These are phyloP conservation scores for Seriola aureovittata DNA, from an alignment of 2,113 vertebrate genomes.

Conservation along the genomic window DNA sequence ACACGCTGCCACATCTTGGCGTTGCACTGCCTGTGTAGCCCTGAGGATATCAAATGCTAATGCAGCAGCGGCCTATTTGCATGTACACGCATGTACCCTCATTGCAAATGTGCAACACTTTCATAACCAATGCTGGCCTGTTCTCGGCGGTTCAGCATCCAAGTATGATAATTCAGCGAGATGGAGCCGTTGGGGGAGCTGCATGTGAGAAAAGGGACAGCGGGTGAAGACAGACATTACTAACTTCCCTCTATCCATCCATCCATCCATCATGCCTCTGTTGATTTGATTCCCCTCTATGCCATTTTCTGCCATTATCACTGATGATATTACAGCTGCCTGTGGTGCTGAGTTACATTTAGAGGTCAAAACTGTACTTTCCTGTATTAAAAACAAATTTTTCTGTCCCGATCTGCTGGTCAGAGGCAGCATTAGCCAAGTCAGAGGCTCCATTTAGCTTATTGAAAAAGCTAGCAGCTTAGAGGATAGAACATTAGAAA, in stretches of 20 bases:
- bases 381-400: slow-evolving; percentile 78
- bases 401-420: slow-evolving; percentile 61
- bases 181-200: slow-evolving; percentile 30
- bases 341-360: slow-evolving; percentile 69
- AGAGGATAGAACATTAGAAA: slow-evolving; percentile 60
- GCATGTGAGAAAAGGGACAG: slow-evolving; percentile 48
- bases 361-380: slow-evolving; percentile 75
- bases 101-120: slow-evolving; percentile 58
- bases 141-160: slow-evolving; percentile 45
- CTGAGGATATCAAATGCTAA: slow-evolving; percentile 64
- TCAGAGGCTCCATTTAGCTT: slow-evolving; percentile 70
- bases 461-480: slow-evolving; percentile 67
- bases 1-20: slow-evolving; percentile 16
- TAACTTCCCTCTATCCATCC: slow-evolving; percentile 38
- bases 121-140: slow-evolving; percentile 44
- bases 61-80: slow-evolving; percentile 61
- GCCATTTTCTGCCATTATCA: slow-evolving; percentile 76
- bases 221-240: slow-evolving; percentile 59
- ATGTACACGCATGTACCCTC: slow-evolving; percentile 53
- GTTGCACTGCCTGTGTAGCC: background rate
- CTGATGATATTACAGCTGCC: slow-evolving; percentile 69
- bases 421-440: slow-evolving; percentile 75
- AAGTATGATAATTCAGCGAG: slow-evolving; percentile 58
- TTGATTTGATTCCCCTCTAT: slow-evolving; percentile 68
- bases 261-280: slow-evolving; percentile 62